Conservation (phyloP, 2,888 invertebrate genomes). For the Patella ulyssiponensis region DNA sequence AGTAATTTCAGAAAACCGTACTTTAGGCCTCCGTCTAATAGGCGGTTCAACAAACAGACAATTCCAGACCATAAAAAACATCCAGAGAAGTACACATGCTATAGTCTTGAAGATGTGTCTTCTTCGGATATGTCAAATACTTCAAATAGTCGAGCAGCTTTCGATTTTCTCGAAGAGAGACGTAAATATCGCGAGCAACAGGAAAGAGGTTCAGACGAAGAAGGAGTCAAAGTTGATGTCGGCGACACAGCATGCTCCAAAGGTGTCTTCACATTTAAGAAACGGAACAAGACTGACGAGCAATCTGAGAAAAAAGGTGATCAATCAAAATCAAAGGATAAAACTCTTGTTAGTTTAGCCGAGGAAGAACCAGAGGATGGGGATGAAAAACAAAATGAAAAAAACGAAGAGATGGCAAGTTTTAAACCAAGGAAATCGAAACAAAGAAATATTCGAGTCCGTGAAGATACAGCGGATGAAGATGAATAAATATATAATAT, state of each 20-base stretch:
- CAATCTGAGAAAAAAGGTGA: neutral
- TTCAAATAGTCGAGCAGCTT: conserved; percentile 84
- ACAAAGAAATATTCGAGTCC: neutral
- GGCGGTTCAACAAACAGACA: conserved; percentile 25
- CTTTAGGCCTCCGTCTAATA: conserved; percentile 3
- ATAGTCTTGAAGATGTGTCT: conserved; percentile 84
- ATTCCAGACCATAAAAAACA: conserved; percentile 77
- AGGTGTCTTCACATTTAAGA: neutral
- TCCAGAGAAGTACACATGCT: conserved; percentile 87
- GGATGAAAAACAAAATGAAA: neutral
- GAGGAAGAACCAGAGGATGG: neutral
- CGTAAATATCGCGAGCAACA: conserved; percentile 46
- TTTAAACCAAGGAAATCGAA: neutral
- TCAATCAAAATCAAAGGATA: neutral
- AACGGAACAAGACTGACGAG: neutral
- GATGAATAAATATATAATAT: neutral
- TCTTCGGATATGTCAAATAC: conserved; percentile 84
- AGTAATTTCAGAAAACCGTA: conserved; percentile 19
- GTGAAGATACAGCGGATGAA: neutral
- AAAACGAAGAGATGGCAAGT: neutral
- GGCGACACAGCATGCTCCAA: neutral
- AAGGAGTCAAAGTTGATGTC: neutral
- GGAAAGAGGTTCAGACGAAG: conserved; percentile 11
- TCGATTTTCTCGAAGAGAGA: conserved; percentile 82
- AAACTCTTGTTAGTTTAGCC: neutral